Percentiles rank a stretch among this genome's conserved stretches.
Conservation (phyloP, 2,888 invertebrate species). For the Coenonympha glycerion region DNA sequence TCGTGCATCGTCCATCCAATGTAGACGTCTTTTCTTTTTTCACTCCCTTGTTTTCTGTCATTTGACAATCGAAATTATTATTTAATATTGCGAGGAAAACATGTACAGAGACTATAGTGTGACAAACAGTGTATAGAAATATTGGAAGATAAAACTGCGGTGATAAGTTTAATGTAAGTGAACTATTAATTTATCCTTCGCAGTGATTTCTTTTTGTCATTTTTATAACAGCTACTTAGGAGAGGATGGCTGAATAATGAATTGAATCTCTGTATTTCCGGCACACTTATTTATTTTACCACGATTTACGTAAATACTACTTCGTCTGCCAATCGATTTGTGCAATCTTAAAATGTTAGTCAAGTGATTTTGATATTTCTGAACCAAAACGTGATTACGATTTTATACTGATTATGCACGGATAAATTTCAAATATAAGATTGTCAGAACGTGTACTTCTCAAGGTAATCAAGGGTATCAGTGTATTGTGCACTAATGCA, state of each 20-base stretch:
- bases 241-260: slow-evolving; percentile 20
- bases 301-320: not conserved
- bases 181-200: slow-evolving; percentile 37
- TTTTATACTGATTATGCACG: not conserved
- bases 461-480: slow-evolving; percentile 46
- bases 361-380: not conserved
- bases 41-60: slow-evolving; percentile 67
- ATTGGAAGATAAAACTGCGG: slow-evolving; percentile 35
- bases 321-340: not conserved
- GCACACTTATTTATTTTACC: not conserved
- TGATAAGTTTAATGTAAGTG: slow-evolving; percentile 51
- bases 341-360: not conserved
- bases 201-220: slow-evolving; percentile 47
- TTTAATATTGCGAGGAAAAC: slow-evolving; percentile 41
- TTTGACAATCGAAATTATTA: slow-evolving; percentile 50
- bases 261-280: slow-evolving; percentile 23
- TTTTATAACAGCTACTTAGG: slow-evolving; percentile 30
- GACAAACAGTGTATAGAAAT: slow-evolving; percentile 36
- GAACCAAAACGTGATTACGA: not conserved
- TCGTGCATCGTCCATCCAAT: slow-evolving; percentile 46
- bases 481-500: slow-evolving; percentile 37
- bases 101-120: slow-evolving; percentile 47
- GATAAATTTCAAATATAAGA: not conserved
- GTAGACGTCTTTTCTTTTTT: slow-evolving; percentile 62
- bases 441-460: slow-evolving; percentile 38